Base-by-base conservation (phyloP, 1,140 invertebrate genomes). In the Drosophila sucinea region DNA sequence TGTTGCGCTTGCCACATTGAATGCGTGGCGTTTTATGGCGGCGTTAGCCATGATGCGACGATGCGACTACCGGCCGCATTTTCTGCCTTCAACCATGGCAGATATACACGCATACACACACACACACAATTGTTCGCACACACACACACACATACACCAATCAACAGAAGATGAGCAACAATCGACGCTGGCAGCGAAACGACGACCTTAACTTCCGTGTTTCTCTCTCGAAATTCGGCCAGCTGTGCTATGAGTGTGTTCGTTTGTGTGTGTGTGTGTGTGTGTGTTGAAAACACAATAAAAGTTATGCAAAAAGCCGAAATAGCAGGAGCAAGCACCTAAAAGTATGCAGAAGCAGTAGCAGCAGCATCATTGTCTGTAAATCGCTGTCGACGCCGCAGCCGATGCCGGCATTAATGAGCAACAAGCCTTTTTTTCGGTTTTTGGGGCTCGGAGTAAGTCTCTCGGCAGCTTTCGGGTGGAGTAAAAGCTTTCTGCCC, bases 1-100 rank as follows among this genome's bases (percentile, higher is more conserved):
- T 89, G 84, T 89, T 89, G 84, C 84, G 84, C 84, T 89, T 89
- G 85, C 85, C 84, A 89, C 84, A 89, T 89, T 89, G 84, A 89
- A 89, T 90, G 85, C 85, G 84, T 84, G 89, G 85, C 84, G 84
- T 89, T 77, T 70, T 89, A 89, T 89, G 81, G 84, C 84, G 83
- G 83, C 84, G 80, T 84, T 89, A 81, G 85, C 71, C 84, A 81
- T 38, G 83, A 85, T 85, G 82, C 82, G 82, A 82, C 83, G 80
- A 89, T 87, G 83, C 83, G 84, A 89, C 84, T 89, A 89, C 84
- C 84, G 84, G 84, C 84, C 84, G 85, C 84, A 89, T 81, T 81
- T 84, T 67, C 67, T 63, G 80, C 69, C 84, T 73, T 70, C 74
- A 71, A 71, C 81, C 74, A 63, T 51, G 44, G 41, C 67, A 51